Conservation (phyloP, 2,113 vertebrate species). For the Sus scrofa region T2T-Sscrofa CM000813.6:109670501-109671000, state of each 20-base stretch:
- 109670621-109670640: conserved; percentile 70
- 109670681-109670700: conserved; percentile 61
- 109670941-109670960: conserved; percentile 21
- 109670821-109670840: conserved; percentile 29
- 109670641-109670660: conserved; percentile 59
- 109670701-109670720: conserved; percentile 54
- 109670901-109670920: background rate
- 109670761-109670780: background rate
- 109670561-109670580: conserved; percentile 76
- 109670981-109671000: background rate
- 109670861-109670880: background rate
- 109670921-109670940: background rate
- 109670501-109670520: conserved; percentile 32
- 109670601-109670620: conserved; percentile 76
- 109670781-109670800: background rate
- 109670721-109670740: conserved; percentile 68
- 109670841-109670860: background rate
- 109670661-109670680: conserved; percentile 63
- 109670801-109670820: background rate
- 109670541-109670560: conserved; percentile 79
- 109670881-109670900: background rate
- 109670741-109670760: conserved; percentile 7
- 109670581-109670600: conserved; percentile 77
- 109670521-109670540: conserved; percentile 63
- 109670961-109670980: background rate